Evolutionary conservation across 2,113 vertebrate species (phyloP), one percentile per base, ranked within the genome.

Genomic region (Hyaena hyaena): DNA sequence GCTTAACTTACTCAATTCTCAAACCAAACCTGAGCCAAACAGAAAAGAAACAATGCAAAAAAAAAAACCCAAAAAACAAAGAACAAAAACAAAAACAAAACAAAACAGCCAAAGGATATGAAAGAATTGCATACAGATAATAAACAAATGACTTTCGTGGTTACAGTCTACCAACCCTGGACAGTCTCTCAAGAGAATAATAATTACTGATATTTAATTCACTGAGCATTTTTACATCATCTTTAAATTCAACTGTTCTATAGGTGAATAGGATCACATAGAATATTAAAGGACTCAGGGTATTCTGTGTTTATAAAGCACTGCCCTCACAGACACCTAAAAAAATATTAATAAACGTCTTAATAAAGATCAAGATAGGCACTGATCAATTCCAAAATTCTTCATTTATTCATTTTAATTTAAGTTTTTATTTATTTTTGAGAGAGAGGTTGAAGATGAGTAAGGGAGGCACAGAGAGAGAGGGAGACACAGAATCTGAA

Each of bases 1-100:
- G 4, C n/a, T 93, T 86, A 88, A 83, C 81, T 90, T 93, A 93
- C n/a, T 88, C 69, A 14, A 33, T 87, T 88, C 77, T 96, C 89
- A 97, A 90, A 93, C 43, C 89, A 97, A 90, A 93, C 43, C 2
- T 33, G 19, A 95, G 43, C 86, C 61, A 95, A 85, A 23, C 23
- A 73, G 28, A 95, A 97, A 96, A 79, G 31, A 82, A 93, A 83
- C 35, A 94, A 91, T 15, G 19, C 31, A 91, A 79, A 4, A 74
- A 77, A 58, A 23, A 53, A 39, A 39, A 39, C 39, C 39, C 39
- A 55, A 15, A 17, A 58, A 58, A 61, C 19, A 21, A 23, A 61
- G 4, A 50, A 50, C 50, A 19, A 17, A 58, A 58, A 58, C 4
- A 17, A 53, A 53, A 53, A 9, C 4, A 53, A 53, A 53, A 53